Base-by-base conservation (phyloP, 2,113 vertebrate genomes). In the Rhabdomys dilectus region DNA sequence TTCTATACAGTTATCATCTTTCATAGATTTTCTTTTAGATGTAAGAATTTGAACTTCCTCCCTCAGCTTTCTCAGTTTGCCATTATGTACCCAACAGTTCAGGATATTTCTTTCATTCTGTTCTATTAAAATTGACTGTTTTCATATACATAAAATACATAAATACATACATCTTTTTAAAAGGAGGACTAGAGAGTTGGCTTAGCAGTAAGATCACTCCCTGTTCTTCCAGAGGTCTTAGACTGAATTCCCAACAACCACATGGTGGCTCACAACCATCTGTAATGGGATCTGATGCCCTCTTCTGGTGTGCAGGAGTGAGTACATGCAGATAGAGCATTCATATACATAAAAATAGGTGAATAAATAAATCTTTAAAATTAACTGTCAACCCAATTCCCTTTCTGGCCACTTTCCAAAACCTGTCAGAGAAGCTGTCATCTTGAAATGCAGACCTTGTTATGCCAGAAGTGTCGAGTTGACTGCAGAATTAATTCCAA, bases 1-100 rank as follows among this genome's bases (percentile, higher is more conserved):
- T 56, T 81, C 9, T 2, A 11, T 34, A 17, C 39, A n/a, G 66
- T 72, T 53, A 16, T 31, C 4, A 13, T 66, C 39, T 86, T 53
- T 42, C 77, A 6, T 21, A 62, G 62, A 3, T 92, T 95, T 95
- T 77, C 56, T 77, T 70, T 94, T 56, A 94, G 58, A n/a, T 22
- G 7, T 56, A 24, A 21, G 11, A 85, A 10, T 81, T 87, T 78
- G 45, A 73, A 68, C 94, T 68, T 70, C 17, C 13, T 84, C 48
- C 29, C 4, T 76, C 17, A 3, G 60, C 78, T 68, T 29, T 91
- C 13, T 89, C 11, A 75, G 10, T 36, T 64, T 15, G 60, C 19
- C 21, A 13, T 45, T 91, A 0, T 91, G 0, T 53, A 53, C 88
- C 45, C 64, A 36, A 75, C 89, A 34, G 21, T 88, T 56, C 73